These are phyloP conservation scores for Sapayoa aenigma DNA, from an alignment of 2,113 vertebrate genomes.

Conservation along the genomic window DNA sequence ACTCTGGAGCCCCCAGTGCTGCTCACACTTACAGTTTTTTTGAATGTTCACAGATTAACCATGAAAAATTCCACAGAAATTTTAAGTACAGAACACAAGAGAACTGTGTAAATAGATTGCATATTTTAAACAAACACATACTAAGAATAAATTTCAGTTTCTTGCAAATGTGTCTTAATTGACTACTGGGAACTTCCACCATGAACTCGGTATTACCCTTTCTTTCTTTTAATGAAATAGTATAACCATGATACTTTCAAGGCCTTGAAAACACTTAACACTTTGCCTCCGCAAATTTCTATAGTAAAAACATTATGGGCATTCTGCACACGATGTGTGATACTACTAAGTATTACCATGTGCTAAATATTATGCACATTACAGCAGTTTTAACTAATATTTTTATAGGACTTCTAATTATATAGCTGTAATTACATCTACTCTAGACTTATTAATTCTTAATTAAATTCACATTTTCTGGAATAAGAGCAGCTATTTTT, in stretches of 20 bases:
- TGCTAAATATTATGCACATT: not conserved
- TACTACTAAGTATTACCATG: not conserved
- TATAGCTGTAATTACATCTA: not conserved
- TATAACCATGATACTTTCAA: not conserved
- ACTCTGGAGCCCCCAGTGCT: not conserved
- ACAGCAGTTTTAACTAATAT: not conserved
- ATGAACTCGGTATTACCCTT: not conserved
- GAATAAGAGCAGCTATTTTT: not conserved
- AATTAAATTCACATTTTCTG: not conserved
- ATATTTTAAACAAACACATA: not conserved
- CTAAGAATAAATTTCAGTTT: not conserved
- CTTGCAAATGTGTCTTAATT: not conserved
- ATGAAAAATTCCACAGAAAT: not conserved
- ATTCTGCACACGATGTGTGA: not conserved
- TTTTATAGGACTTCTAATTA: not conserved
- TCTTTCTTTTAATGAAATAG: not conserved
- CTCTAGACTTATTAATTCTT: not conserved
- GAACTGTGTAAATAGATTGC: not conserved
- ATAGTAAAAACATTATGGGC: not conserved
- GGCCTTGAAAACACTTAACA: not conserved
- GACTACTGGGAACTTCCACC: not conserved
- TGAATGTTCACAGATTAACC: not conserved
- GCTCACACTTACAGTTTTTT: not conserved
- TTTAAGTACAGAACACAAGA: not conserved
- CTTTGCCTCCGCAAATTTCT: not conserved